phyloP scores from a whole-genome alignment of 2,797 vertebrate genomes.

The Tenualosa ilisha region DNA sequence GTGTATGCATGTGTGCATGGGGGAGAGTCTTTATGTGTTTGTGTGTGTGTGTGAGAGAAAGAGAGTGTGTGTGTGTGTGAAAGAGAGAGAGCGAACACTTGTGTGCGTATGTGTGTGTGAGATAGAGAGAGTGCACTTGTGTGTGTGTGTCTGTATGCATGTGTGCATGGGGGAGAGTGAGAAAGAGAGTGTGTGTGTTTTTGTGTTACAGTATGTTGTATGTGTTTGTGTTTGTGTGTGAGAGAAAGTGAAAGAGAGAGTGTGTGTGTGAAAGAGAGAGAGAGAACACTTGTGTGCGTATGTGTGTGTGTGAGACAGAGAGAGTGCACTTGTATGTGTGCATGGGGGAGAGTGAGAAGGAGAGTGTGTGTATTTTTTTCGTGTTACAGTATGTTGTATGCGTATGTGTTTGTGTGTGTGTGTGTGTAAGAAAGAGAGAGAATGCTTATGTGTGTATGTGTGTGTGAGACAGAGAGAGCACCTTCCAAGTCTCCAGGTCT shows the following conservation, averaged over 20 bases:
- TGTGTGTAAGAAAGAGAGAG: neutral
- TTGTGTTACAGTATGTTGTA: too few species aligned
- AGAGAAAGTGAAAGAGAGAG: neutral
- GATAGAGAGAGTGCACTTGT: neutral
- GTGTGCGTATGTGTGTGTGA: neutral
- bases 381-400: too few species aligned
- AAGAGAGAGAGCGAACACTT: too few species aligned
- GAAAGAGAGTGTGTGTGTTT: too few species aligned
- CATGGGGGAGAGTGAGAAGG: neutral
- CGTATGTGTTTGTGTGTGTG: neutral
- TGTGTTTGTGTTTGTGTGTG: neutral
- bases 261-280: neutral
- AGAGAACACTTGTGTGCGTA: neutral
- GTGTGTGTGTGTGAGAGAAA: neutral
- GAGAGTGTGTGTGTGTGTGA: neutral
- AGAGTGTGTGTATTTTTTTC: too few species aligned
- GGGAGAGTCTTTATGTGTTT: neutral
- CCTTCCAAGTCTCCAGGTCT: conserved; percentile 8
- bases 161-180: neutral
- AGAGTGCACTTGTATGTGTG: neutral
- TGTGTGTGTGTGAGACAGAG: neutral
- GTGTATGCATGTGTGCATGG: neutral
- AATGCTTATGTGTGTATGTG: neutral
- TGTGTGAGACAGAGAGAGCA: neutral
- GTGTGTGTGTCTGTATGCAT: neutral